Evolutionary conservation across 2,888 invertebrate genomes (phyloP).

Genomic region (Brachypalpus laphriformis): DNA sequence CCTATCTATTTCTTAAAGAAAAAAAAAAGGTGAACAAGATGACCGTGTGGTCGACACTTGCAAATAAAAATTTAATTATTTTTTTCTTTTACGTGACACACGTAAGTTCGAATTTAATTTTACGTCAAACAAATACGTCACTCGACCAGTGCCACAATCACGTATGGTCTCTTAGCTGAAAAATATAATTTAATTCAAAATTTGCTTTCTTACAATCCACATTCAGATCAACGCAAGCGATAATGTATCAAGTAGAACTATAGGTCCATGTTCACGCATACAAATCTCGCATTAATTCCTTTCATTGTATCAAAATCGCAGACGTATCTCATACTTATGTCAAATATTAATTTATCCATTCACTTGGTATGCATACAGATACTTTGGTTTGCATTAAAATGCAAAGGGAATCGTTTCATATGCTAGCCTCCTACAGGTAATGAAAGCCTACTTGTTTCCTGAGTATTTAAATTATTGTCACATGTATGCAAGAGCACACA

Average conservation of each 20-base stretch:
- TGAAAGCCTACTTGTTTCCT: constrained; percentile 54
- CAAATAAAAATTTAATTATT: neutral
- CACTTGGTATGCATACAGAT: constrained; percentile 50
- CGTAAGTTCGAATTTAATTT: neutral
- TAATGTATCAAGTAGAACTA: constrained; percentile 18
- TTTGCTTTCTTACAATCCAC: neutral
- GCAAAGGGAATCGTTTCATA: constrained; percentile 23
- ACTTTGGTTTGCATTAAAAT: constrained; percentile 31
- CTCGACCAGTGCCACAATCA: neutral
- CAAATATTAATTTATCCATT: constrained; percentile 32
- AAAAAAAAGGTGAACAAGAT: neutral
- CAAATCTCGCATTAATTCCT: constrained; percentile 20
- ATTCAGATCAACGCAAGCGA: neutral
- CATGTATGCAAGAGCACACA: constrained; percentile 52
- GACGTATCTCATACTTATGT: constrained; percentile 26
- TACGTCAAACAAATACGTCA: constrained; percentile 2
- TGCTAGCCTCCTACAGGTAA: constrained; percentile 12
- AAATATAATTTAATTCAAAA: neutral
- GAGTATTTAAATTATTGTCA: constrained; percentile 61
- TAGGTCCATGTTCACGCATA: constrained; percentile 16
- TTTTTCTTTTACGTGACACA: neutral
- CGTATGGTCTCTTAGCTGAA: neutral
- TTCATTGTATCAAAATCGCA: constrained; percentile 31
- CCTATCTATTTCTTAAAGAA: neutral
- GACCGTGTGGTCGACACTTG: too few relatives aligned